Evolutionary conservation across 1,140 invertebrate species (phyloP), one percentile per base, ranked within the genome.

Genomic region (Daktulosphaira vitifoliae): DNA sequence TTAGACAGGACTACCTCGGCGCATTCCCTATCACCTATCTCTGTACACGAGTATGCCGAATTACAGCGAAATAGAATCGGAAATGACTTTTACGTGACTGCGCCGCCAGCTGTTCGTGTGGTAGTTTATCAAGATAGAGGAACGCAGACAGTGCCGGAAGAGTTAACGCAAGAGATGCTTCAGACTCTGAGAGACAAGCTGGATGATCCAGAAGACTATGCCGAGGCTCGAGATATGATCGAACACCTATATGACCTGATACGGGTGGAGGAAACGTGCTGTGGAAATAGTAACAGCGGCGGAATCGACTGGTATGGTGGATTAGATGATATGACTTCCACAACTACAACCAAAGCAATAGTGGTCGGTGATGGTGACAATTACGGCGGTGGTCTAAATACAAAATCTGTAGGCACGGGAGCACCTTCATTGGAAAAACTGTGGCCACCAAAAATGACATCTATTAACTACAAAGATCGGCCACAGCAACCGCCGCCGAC

Each of bases 181-280:
- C 81, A 81, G 69, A 81, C 81, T 59, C 75, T 89, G 2, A 77
- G 82, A 56, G 81, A 85, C 56, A 82, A 82, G 69, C 72, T 88
- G 2, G 83, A 86, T 66, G 83, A 85, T 71, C 87, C 86, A 0
- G 80, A 84, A 46, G 83, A 84, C 64, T 86, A 86, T 68, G 80
- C 82, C 44, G 83, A 87, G 70, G 86, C 86, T 1, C 78, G 83
- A 22, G 84, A 87, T 73, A 86, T 86, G 78, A 88, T 88, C 53
- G 86, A 88, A 70, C 83, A 86, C 67, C 74, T 89, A 2, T 89
- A 89, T 69, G 86, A 88, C 72, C 77, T 86, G 23, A 87, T 88
- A 49, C 86, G 87, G 70, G 81, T 86, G 1, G 83, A 86, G 70
- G 84, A 87, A 67, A 84, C 77, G 39, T 84, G 82, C 68, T 67